phyloP scores from a whole-genome alignment of 2,113 vertebrate species.

The Cyprinus carpio region DNA sequence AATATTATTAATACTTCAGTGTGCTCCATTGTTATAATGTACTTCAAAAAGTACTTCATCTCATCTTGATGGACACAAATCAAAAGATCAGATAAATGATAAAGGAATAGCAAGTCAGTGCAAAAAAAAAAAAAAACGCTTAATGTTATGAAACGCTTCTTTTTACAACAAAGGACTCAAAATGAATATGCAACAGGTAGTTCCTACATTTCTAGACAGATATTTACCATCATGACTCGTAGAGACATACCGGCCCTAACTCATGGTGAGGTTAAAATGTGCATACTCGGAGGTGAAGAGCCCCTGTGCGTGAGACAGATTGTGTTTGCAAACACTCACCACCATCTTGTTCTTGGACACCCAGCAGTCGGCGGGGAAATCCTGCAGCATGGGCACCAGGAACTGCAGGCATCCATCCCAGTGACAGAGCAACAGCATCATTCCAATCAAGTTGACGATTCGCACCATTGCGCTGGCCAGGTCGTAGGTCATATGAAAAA shows the following conservation, averaged over 20 bases:
- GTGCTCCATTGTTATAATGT: too few relatives aligned
- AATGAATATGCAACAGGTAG: not conserved
- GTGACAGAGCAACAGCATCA: constrained; percentile 98
- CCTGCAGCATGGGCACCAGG: constrained; percentile 97
- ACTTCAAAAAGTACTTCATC: too few relatives aligned
- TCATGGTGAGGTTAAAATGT: not conserved
- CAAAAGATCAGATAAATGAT: not conserved
- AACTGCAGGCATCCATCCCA: constrained; percentile 99
- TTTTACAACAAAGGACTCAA: not conserved
- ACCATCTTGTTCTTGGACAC: constrained; percentile 98
- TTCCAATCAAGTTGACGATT: constrained; percentile 95
- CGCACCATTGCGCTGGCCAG: constrained; percentile 94
- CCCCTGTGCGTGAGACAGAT: not conserved
- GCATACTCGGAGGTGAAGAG: not conserved
- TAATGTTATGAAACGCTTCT: too few relatives aligned
- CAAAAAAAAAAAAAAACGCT: too few relatives aligned
- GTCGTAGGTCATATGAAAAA: constrained; percentile 99
- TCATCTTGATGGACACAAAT: not conserved
- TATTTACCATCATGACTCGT: not conserved
- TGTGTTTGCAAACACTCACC: constrained; percentile 78
- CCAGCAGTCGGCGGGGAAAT: constrained; percentile 96
- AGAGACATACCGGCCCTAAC: not conserved
- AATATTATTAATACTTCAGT: too few relatives aligned
- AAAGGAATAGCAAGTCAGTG: too few relatives aligned
- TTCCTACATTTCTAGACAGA: not conserved